Percentiles rank a stretch among this genome's conserved stretches.
phyloP scores from a whole-genome alignment of 2,113 vertebrate species.

The Mirounga angustirostris region DNA sequence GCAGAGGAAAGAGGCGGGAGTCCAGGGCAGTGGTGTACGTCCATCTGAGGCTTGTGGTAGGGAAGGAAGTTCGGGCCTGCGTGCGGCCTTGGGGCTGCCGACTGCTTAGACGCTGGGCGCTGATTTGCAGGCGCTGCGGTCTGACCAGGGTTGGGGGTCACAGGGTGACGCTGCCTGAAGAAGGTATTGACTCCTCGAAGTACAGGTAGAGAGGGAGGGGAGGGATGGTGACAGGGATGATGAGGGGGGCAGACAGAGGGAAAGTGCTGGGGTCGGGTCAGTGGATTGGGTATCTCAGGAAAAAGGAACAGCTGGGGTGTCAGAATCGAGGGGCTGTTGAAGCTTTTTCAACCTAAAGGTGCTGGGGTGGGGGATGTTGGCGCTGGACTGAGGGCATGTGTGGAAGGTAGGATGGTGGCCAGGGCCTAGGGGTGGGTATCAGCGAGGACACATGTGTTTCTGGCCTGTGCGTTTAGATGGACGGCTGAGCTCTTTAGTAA shows the following conservation, averaged over 20 bases:
- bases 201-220: neutral
- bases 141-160: neutral
- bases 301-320: neutral
- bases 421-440: neutral
- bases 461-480: neutral
- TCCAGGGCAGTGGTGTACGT: rapidly evolving
- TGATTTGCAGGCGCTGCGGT: neutral
- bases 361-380: neutral
- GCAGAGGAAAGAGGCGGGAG: neutral
- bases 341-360: neutral
- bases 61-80: neutral
- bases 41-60: neutral
- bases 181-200: neutral
- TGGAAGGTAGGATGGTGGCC: neutral
- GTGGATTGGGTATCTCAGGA: neutral
- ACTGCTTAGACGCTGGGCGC: neutral
- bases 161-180: neutral
- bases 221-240: neutral
- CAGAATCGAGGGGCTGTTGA: neutral
- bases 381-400: neutral
- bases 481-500: neutral
- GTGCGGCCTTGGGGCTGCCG: neutral
- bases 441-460: neutral
- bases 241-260: neutral
- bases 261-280: neutral